Base-by-base conservation (phyloP, 2,888 invertebrate genomes). In the Leucophenga maculata region DNA sequence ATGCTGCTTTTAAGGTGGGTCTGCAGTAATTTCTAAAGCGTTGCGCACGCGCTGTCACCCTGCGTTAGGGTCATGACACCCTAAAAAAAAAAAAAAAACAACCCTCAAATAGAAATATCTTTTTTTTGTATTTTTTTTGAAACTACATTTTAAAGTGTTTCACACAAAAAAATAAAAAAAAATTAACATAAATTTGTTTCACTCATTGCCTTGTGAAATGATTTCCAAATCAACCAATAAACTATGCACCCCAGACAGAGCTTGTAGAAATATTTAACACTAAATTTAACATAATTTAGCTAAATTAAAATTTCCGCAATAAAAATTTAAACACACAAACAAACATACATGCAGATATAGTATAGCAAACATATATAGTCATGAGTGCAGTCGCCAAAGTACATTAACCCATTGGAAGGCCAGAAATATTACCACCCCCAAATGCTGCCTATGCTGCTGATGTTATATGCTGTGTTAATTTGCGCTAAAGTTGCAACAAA, bases 271-370 rank as follows among this genome's bases (percentile, higher is more conserved):
- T 50, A 50, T 50, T 50, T 16, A 50, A 50, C 18, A 18, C 50
- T 66, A 68, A 77, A 76, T 82, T 82, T 80, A 20, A 60, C 80
- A 80, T 80, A 80, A 80, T 79, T 80, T 72, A 46, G 76, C 81
- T 80, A 79, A 80, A 81, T 80, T 81, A 82, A 80, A 80, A 82
- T 80, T 79, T 80, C 80, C 80, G 79, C 80, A 82, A 81, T 79
- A 75, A 60, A 72, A 72, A 50, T n/a, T 50, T 16, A 50, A 8
- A 50, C 6, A 50, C 50, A 50, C 6, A 50, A 4, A 3, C 39
- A 39, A 39, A 4, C 16, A 48, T 48, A 16, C 11, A n/a, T 13
- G 48, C 6, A 4, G 6, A 48, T 48, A 48, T 48, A 32, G 72
- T 46, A 20, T 46, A 16, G 44, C n/a, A n/a, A n/a, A n/a, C n/a